Percentiles rank a stretch among this genome's conserved stretches.
Evolutionary conservation across 2,797 vertebrate species (phyloP).

Genomic region (Ctenochaetus hawaiiensis): DNA sequence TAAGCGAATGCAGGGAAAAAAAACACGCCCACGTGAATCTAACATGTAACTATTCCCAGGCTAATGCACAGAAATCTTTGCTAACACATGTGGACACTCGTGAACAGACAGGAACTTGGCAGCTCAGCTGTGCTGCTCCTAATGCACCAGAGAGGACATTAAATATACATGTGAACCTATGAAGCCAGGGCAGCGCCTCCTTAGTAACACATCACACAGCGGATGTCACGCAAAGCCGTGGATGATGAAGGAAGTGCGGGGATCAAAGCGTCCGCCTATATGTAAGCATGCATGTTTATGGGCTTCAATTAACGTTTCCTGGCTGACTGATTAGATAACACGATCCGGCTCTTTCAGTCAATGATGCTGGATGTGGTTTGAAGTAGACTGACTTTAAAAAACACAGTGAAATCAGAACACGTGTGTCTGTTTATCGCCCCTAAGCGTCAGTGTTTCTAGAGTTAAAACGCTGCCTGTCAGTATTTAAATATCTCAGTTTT

Average conservation of each 20-base stretch:
- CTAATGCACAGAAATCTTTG: constrained; percentile 54
- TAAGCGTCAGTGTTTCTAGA: neutral
- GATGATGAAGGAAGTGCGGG: constrained; percentile 46
- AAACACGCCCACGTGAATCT: constrained; percentile 28
- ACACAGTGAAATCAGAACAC: neutral
- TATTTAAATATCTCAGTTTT: neutral
- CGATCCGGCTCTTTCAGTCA: neutral
- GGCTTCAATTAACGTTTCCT: constrained; percentile 26
- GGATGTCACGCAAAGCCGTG: constrained; percentile 58
- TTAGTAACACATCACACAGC: constrained; percentile 56
- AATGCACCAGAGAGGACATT: constrained; percentile 71
- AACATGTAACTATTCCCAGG: constrained; percentile 50
- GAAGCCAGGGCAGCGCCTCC: constrained; percentile 58
- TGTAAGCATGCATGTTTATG: constrained; percentile 45
- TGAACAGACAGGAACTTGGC: constrained; percentile 43
- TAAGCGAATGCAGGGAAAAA: constrained; percentile 10
- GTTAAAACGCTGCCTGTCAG: neutral
- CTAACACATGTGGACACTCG: constrained; percentile 52
- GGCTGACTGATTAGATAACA: constrained; percentile 7
- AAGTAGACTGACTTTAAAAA: constrained; percentile 9
- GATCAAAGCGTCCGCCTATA: constrained; percentile 55
- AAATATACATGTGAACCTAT: constrained; percentile 74
- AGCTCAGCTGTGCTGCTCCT: constrained; percentile 51
- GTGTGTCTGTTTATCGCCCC: neutral
- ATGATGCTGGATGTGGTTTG: constrained; percentile 4